Evolutionary conservation across 2,888 invertebrate species (phyloP), one percentile per base, ranked within the genome.

Genomic region (Punctoribates punctum): DNA sequence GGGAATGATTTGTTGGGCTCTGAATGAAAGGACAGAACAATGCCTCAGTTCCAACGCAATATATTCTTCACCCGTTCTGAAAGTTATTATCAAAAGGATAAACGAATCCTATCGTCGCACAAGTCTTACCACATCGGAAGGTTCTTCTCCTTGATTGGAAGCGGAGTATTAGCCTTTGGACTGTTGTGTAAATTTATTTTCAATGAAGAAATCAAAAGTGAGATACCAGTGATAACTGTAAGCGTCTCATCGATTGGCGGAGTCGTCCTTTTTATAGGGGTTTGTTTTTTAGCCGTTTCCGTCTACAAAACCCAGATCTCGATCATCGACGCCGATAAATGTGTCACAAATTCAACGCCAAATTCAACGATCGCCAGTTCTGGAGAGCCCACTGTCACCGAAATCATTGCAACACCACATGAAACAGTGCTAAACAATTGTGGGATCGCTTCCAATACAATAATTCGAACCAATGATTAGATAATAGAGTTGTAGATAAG

Each of bases 151-250:
- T 62, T 77, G n/a, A 42, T 74, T 8, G 77, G 77, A 0, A 74
- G 74, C 11, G 38, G 25, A 15, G 34, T 77, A 11, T 17, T 77
- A 0, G 65, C 34, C 1, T 74, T 74, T 17, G 77, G 77, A 13
- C 67, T 77, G 3, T 25, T 76, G 13, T 57, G 54, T n/a, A 73
- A 73, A 73, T 77, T 77, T 54, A 54, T 77, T 23, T 51, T 74
- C 25, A 65, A 20, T 17, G 27, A 65, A 42, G 70, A 67, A 9
- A 25, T 42, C 8, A 57, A 57, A 17, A 54, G 60, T 27, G 29
- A 48, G 15, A 42, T 46, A 17, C 62, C 65, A 5, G 17, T 77
- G 5, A 27, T 62, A 15, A 77, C 74, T 1, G 23, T 77, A 54
- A 42, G 29, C 20, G 57, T 77, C 9, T 46, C 77, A 20, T 9